Base-by-base conservation (phyloP, 2,113 vertebrate genomes). In the Scophthalmus maximus region DNA sequence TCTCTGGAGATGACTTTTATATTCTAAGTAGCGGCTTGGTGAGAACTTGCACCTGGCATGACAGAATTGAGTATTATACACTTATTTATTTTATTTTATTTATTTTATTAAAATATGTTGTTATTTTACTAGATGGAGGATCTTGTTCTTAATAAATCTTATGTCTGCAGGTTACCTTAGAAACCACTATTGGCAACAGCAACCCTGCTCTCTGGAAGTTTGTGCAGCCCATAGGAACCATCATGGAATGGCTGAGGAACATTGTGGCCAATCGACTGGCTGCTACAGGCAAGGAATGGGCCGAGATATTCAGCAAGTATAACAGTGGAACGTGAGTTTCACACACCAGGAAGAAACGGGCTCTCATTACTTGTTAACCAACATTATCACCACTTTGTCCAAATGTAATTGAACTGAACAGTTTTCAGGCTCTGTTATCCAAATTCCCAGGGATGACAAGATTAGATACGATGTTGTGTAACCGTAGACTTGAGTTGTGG, bases 1-100 rank as follows among this genome's bases (percentile, higher is more conserved):
- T 98, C 84, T 99, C 97, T 0, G 92, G 93, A 1, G 98, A 99
- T 36, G 98, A 99, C 87, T 99, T 99, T 91, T 99, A 99, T 79
- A 91, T 99, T 70, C 88, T 97, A 38, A 95, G 95, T 83, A 98
- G 94, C 0, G 93, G 96, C n/a, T 87, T 99, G 95, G 97, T 99
- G 84, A 96, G 95, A 91, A 23, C n/a, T 7, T 59, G 11, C 59
- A 12, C 12, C 25, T 42, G 6, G 15, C 32, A 32, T 55, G 9
- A 52, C 14, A 32, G 2, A 72, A 25, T 10, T n/a, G 11, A 6
- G 2, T 42, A 7, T 44, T 15, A 7, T 32, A 47, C 7, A 36
- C 52, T 23, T 20, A 8, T 32, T 32, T 32, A n/a, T n/a, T n/a
- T n/a, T n/a, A n/a, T n/a, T n/a, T n/a, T n/a, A n/a, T n/a, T n/a